Evolutionary conservation across 2,797 vertebrate species (phyloP).

Genomic region (Psittacula echo): DNA sequence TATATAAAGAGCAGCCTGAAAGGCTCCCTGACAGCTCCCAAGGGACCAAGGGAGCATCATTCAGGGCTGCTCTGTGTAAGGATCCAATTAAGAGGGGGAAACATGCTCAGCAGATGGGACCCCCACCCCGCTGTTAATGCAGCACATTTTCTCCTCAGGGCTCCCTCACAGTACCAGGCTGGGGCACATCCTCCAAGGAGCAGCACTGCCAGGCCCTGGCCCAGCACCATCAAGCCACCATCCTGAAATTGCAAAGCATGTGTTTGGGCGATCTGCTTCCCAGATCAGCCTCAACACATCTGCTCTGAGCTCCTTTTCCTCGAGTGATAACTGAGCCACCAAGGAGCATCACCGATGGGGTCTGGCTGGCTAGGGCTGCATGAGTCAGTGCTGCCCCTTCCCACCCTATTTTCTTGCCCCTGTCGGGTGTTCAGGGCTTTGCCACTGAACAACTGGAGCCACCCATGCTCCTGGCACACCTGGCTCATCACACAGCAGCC

Average conservation of each 20-base stretch:
- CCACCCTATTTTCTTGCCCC: neutral
- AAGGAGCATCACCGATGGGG: rapidly evolving
- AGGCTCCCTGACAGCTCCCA: neutral
- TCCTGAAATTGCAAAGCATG: neutral
- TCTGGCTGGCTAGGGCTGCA: neutral
- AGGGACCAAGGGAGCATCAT: neutral
- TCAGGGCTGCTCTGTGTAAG: neutral
- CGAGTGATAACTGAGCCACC: neutral
- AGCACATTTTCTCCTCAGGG: neutral
- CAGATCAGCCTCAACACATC: neutral
- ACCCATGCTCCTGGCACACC: rapidly evolving
- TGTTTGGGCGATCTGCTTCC: neutral
- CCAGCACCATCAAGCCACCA: neutral
- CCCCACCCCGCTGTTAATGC: rapidly evolving
- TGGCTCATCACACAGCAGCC: rapidly evolving
- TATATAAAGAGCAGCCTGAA: rapidly evolving
- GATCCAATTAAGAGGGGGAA: neutral
- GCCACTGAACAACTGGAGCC: neutral
- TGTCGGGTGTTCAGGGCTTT: rapidly evolving
- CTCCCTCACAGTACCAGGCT: neutral
- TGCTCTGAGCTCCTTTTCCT: neutral
- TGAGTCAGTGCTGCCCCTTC: neutral
- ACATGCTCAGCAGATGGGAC: neutral
- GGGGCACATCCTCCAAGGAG: neutral
- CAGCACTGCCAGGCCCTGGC: neutral